phyloP scores from a whole-genome alignment of 2,888 invertebrate genomes.

The Acrobasis consociella region DNA sequence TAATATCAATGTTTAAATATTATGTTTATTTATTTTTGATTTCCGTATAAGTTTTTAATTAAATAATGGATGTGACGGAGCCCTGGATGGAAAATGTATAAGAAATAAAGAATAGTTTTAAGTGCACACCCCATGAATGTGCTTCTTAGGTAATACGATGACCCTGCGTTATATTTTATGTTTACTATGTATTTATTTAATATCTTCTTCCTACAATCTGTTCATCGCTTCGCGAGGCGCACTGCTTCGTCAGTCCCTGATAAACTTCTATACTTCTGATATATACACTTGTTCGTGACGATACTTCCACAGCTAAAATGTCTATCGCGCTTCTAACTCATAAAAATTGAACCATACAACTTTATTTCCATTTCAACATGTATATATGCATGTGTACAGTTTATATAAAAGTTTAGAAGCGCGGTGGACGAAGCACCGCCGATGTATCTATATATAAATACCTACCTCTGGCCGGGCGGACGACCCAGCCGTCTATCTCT shows the following conservation, averaged over 20 bases:
- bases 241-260: conserved; percentile 71
- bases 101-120: conserved; percentile 50
- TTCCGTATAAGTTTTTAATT: conserved; percentile 48
- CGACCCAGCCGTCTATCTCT: conserved; percentile 41
- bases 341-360: too few species aligned
- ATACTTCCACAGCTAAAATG: conserved; percentile 55
- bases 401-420: conserved; percentile 36
- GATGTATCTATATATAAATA: conserved; percentile 38
- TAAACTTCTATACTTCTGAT: conserved; percentile 58
- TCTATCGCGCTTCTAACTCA: conserved; percentile 55
- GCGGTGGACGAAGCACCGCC: conserved; percentile 47
- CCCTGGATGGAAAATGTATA: conserved; percentile 70
- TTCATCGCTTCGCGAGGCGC: conserved; percentile 75
- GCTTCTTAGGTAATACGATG: conserved; percentile 75
- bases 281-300: conserved; percentile 53
- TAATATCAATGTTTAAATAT: conserved; percentile 48
- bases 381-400: background rate
- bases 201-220: conserved; percentile 61
- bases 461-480: conserved; percentile 29
- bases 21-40: conserved; percentile 45
- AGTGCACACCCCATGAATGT: conserved; percentile 82
- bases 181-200: conserved; percentile 63
- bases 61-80: conserved; percentile 62
- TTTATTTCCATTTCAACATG: too few species aligned
- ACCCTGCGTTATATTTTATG: conserved; percentile 68